Percentiles rank a stretch among this genome's conserved stretches.
These are phyloP conservation scores for Eufriesea mexicana DNA, from an alignment of 1,140 invertebrate species.

Conservation along the genomic window DNA sequence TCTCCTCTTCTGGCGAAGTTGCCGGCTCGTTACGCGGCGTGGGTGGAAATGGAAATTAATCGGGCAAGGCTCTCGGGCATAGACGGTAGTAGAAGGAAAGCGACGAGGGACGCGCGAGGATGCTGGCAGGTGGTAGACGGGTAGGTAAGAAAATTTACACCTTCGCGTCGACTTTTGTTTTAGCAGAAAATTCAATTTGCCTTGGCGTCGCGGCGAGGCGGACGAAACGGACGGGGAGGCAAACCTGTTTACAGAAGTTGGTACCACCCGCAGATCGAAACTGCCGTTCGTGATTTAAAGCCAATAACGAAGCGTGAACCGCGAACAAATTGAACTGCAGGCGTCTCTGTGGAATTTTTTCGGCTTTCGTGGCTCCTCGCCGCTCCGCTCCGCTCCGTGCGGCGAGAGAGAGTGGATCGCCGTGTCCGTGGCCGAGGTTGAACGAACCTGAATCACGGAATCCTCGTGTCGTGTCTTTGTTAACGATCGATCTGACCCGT, in stretches of 20 bases:
- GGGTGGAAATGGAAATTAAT: not conserved
- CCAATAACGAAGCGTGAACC: constrained; percentile 68
- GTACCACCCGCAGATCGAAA: constrained; percentile 61
- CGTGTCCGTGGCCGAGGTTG: constrained; percentile 3
- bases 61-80: not conserved
- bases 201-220: constrained; percentile 34
- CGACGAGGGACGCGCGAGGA: not conserved
- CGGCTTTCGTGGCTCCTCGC: constrained; percentile 8
- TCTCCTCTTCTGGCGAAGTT: too few relatives aligned
- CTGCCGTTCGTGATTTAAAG: constrained; percentile 66
- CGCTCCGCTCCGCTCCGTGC: not conserved
- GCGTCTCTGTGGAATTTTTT: constrained; percentile 58
- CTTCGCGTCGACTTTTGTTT: constrained; percentile 49
- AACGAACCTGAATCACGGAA: constrained; percentile 21
- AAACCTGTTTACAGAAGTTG: constrained; percentile 69
- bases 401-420: not conserved
- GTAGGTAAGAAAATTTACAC: constrained; percentile 46
- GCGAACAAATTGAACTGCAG: constrained; percentile 64
- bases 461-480: constrained; percentile 33
- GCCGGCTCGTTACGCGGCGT: too few relatives aligned
- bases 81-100: too few relatives aligned
- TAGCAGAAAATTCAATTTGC: constrained; percentile 64
- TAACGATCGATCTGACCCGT: constrained; percentile 17
- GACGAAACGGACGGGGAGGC: constrained; percentile 40
- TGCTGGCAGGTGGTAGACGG: not conserved